Conservation (phyloP, 2,113 vertebrate species). For the Campylorhamphus procurvoides region DNA sequence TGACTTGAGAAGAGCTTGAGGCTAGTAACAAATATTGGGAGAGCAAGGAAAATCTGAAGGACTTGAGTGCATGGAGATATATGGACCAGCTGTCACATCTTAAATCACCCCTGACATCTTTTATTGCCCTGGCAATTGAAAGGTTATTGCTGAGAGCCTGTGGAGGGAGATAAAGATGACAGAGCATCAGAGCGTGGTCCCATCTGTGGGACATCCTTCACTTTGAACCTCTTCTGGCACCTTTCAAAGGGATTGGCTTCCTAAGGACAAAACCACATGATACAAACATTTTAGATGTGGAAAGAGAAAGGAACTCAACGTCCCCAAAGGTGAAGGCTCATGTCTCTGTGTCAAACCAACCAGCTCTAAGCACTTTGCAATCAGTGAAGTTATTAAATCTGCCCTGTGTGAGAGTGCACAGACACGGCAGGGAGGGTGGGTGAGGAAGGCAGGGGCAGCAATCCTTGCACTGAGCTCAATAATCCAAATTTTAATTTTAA, state of each 20-base stretch:
- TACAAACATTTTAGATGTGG: background rate
- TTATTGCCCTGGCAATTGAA: background rate
- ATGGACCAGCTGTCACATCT: background rate
- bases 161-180: background rate
- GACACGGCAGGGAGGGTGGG: background rate
- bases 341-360: background rate
- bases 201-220: background rate
- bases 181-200: background rate
- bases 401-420: accelerated
- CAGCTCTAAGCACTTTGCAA: background rate
- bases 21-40: accelerated
- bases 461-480: background rate
- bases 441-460: background rate
- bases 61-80: background rate
- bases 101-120: background rate
- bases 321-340: background rate
- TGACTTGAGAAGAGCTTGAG: background rate
- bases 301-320: background rate
- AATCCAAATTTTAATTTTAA: background rate
- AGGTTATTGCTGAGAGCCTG: background rate
- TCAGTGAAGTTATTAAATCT: background rate
- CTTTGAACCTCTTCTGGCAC: background rate
- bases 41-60: background rate
- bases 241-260: background rate
- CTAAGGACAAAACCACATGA: background rate